Conservation (phyloP, 2,113 vertebrate genomes). For the Pygoscelis antarcticus region DNA sequence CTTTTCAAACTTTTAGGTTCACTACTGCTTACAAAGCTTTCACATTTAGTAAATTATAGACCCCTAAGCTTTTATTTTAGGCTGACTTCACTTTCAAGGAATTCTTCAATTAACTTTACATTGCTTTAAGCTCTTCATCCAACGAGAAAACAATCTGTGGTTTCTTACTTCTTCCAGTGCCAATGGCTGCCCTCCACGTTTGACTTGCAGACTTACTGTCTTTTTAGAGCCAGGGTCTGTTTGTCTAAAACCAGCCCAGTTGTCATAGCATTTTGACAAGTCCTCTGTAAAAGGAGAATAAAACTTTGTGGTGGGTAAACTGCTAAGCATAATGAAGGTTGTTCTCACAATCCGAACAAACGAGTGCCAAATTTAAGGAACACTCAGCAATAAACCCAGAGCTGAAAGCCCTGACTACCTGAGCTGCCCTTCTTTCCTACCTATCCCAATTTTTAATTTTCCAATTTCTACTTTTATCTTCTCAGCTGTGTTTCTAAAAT, state of each 20-base stretch:
- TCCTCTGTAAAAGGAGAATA: slow-evolving; percentile 46
- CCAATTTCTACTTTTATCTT: not conserved
- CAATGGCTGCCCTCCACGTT: slow-evolving; percentile 78
- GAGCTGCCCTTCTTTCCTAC: not conserved
- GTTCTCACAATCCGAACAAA: not conserved
- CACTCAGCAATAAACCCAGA: not conserved
- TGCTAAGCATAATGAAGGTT: slow-evolving; percentile 15
- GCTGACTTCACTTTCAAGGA: slow-evolving; percentile 84
- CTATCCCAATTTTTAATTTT: not conserved
- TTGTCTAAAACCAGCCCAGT: slow-evolving; percentile 71
- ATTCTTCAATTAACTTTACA: slow-evolving; percentile 86
- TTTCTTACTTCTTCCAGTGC: slow-evolving; percentile 71
- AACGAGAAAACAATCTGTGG: slow-evolving; percentile 80
- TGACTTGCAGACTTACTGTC: slow-evolving; percentile 72
- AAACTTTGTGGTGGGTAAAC: slow-evolving; percentile 43
- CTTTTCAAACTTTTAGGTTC: slow-evolving; percentile 69
- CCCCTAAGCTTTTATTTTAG: slow-evolving; percentile 69
- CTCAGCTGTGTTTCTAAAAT: not conserved
- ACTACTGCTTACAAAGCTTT: slow-evolving; percentile 73
- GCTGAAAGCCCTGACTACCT: not conserved
- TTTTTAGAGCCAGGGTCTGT: slow-evolving; percentile 69
- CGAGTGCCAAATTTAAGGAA: not conserved
- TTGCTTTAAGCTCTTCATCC: slow-evolving; percentile 78
- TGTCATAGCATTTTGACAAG: slow-evolving; percentile 76
- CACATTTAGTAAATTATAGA: slow-evolving; percentile 76